These are phyloP conservation scores for Sesia apiformis DNA, from an alignment of 2,888 invertebrate species.

Conservation along the genomic window DNA sequence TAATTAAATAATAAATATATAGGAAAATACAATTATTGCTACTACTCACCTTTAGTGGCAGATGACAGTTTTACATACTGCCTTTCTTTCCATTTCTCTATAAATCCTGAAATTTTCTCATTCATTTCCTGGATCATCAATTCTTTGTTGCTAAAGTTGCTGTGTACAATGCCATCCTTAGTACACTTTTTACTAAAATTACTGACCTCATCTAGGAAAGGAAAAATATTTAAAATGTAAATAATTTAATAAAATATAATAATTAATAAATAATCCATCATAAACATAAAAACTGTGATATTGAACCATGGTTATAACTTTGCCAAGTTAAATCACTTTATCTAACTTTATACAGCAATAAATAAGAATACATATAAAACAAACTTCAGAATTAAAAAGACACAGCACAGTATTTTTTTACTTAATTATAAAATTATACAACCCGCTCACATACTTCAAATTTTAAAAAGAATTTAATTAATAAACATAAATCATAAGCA, in stretches of 20 bases:
- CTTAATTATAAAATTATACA: too few species aligned
- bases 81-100: conserved; percentile 43
- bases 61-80: conserved; percentile 31
- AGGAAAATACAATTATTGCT: neutral
- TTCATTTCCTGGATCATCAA: conserved; percentile 31
- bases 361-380: conserved; percentile 2
- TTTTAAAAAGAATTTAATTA: neutral
- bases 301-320: too few species aligned
- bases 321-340: too few species aligned
- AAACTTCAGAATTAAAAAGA: conserved; percentile 1
- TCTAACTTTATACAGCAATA: neutral
- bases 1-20: too few species aligned
- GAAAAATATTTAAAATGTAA: too few species aligned
- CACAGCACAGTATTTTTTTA: too few species aligned
- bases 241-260: too few species aligned
- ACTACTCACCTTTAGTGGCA: neutral
- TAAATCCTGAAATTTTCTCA: conserved; percentile 27
- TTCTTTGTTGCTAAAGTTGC: conserved; percentile 24
- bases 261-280: too few species aligned
- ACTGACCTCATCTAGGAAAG: conserved; percentile 47
- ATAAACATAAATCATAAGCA: conserved; percentile 1
- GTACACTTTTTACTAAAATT: conserved; percentile 44
- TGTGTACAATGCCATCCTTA: conserved; percentile 19
- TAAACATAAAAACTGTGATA: too few species aligned
- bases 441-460: neutral